Percentiles rank a stretch among this genome's conserved stretches.
Conservation (phyloP, 2,797 vertebrate genomes). For the Chaetophractus vellerosus region DNA sequence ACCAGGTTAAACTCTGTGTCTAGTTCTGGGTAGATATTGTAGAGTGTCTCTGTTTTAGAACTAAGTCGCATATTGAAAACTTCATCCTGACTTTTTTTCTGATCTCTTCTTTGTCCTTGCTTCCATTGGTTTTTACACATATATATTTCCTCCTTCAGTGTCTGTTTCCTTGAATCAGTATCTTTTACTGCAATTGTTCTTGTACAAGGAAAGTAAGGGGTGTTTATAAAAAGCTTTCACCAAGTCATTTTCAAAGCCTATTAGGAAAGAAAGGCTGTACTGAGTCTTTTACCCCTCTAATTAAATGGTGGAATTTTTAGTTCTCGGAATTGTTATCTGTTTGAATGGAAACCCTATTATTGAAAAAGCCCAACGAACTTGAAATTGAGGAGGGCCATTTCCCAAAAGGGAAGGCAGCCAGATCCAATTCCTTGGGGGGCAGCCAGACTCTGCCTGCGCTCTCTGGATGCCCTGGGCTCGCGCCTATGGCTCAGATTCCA, state of each 20-base stretch:
- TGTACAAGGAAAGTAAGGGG: slow-evolving; percentile 16
- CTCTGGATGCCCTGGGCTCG: not conserved
- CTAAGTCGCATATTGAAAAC: not conserved
- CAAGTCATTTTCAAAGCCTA: slow-evolving; percentile 57
- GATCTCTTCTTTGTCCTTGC: not conserved
- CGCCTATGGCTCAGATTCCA: not conserved
- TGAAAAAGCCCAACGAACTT: slow-evolving; percentile 63
- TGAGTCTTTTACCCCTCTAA: slow-evolving; percentile 5
- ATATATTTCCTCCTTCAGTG: not conserved
- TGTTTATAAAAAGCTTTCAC: slow-evolving; percentile 61
- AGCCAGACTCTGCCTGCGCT: rapidly evolving
- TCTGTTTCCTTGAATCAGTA: not conserved
- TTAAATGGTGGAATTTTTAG: slow-evolving; percentile 79
- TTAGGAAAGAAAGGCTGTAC: slow-evolving; percentile 53
- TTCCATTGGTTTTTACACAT: not conserved
- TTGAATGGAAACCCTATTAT: slow-evolving; percentile 74
- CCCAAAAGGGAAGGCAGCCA: slow-evolving; percentile 59
- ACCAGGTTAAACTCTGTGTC: rapidly evolving
- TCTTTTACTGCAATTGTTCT: slow-evolving; percentile 43
- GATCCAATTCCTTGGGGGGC: not conserved
- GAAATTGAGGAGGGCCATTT: slow-evolving; percentile 21
- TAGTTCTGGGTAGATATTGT: too few species aligned
- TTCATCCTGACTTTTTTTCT: not conserved
- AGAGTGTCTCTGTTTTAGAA: not conserved
- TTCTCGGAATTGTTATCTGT: slow-evolving; percentile 53